Percentiles rank a stretch among this genome's conserved stretches.
phyloP scores from a whole-genome alignment of 2,888 invertebrate genomes.

The Hydrotaea cyrtoneurina region DNA sequence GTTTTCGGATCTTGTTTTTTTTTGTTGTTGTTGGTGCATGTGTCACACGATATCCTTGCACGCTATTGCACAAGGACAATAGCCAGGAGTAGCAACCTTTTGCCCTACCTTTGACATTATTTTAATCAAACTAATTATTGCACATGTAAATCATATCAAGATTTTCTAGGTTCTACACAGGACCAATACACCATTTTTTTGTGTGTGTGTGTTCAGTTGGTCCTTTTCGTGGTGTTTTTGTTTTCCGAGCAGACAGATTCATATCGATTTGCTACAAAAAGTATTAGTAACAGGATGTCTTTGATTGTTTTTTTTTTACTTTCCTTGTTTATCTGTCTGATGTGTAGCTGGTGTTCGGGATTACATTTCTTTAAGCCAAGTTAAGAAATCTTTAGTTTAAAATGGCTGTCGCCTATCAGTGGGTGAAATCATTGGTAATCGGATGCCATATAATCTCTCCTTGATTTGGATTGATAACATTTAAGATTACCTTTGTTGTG shows the following conservation, averaged over 20 bases:
- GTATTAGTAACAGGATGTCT: constrained; percentile 64
- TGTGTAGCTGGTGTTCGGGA: not conserved
- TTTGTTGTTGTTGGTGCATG: constrained; percentile 47
- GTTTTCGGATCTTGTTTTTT: constrained; percentile 60
- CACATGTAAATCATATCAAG: constrained; percentile 74
- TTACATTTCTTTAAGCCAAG: not conserved
- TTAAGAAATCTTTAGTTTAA: not conserved
- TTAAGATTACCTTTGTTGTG: not conserved
- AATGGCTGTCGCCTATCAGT: not conserved
- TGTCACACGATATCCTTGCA: constrained; percentile 72
- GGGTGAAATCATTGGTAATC: not conserved
- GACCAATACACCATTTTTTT: not conserved
- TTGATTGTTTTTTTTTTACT: constrained; percentile 9
- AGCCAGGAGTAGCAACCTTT: not conserved
- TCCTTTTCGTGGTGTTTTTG: constrained; percentile 14
- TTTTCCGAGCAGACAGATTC: not conserved
- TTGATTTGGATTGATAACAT: not conserved
- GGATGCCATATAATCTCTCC: not conserved
- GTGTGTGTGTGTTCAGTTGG: constrained; percentile 54
- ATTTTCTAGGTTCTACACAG: constrained; percentile 49
- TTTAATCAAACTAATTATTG: constrained; percentile 74
- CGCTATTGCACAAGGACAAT: constrained; percentile 1
- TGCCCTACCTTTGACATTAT: constrained; percentile 64
- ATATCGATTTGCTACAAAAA: constrained; percentile 16
- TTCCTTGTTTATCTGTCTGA: not conserved